A percentile compares a stretch with the other conserved stretches of the same genome.
phyloP scores from a whole-genome alignment of 2,797 vertebrate species.

The Megalops cyprinoides region DNA sequence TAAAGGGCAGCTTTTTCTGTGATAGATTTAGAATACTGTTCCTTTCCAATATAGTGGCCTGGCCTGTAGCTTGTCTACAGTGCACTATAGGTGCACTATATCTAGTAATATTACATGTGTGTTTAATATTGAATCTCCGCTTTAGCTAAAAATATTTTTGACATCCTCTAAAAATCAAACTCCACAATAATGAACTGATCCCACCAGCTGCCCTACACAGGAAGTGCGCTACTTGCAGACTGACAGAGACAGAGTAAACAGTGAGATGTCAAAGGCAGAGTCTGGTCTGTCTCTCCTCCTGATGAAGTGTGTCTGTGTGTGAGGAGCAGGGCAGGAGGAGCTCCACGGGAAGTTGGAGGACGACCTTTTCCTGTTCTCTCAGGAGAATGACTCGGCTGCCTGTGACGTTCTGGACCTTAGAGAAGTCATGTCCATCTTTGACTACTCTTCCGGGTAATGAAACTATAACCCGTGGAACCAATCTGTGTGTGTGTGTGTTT shows the following conservation, averaged over 20 bases:
- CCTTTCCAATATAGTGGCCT: too few species aligned
- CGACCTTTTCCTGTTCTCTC: slow-evolving; percentile 75
- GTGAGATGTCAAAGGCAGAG: too few species aligned
- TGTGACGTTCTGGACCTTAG: slow-evolving; percentile 75
- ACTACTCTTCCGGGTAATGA: slow-evolving; percentile 56
- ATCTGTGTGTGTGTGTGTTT: background rate
- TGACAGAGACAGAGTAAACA: too few species aligned
- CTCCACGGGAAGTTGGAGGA: slow-evolving; percentile 79
- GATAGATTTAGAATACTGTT: background rate
- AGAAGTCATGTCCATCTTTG: slow-evolving; percentile 70
- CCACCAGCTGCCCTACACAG: too few species aligned
- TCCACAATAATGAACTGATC: background rate
- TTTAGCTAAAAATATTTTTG: background rate
- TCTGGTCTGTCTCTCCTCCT: background rate
- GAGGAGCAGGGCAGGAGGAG: slow-evolving; percentile 61
- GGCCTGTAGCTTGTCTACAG: background rate
- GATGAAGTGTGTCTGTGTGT: slow-evolving; percentile 41
- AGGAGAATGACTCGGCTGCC: slow-evolving; percentile 73
- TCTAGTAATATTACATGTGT: background rate
- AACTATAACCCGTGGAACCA: slow-evolving; percentile 17
- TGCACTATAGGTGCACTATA: background rate
- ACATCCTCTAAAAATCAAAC: background rate
- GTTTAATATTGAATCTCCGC: background rate
- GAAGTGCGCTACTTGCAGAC: too few species aligned
- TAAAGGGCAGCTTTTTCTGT: background rate